Evolutionary conservation across 2,888 invertebrate species (phyloP).

Genomic region (Lapara coniferarum): DNA sequence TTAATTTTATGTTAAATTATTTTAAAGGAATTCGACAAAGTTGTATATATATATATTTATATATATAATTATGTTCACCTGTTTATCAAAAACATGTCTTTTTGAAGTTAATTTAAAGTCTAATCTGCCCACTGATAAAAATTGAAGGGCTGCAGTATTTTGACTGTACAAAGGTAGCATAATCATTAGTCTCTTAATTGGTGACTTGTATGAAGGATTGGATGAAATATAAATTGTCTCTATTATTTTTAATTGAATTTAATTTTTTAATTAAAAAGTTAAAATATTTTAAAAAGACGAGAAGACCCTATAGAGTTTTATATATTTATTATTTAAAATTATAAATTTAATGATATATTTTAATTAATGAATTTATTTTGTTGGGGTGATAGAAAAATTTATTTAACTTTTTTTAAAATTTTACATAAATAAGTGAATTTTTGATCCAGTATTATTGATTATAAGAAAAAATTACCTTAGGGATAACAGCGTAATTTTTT

Average conservation of each 20-base stretch:
- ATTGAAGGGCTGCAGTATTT: constrained; percentile 91
- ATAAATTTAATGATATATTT: constrained; percentile 49
- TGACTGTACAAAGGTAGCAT: constrained; percentile 92
- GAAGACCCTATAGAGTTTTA: constrained; percentile 91
- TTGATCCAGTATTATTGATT: constrained; percentile 85
- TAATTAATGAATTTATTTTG: constrained; percentile 74
- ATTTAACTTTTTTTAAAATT: constrained; percentile 78
- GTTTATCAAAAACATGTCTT: no score
- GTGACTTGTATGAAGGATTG: constrained; percentile 90
- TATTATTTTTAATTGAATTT: constrained; percentile 64
- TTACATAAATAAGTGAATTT: constrained; percentile 67
- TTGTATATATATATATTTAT: no score
- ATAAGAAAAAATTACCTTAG: constrained; percentile 90
- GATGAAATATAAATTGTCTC: constrained; percentile 86
- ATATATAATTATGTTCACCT: no score
- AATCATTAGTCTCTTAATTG: constrained; percentile 90
- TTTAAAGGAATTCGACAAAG: no score
- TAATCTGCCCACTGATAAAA: no score
- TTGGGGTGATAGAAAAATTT: constrained; percentile 87
- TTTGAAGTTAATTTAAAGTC: no score
- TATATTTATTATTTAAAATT: constrained; percentile 65
- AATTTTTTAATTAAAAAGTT: constrained; percentile 85
- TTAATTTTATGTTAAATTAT: no score
- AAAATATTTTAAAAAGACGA: constrained; percentile 87
- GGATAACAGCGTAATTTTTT: constrained; percentile 93